Base-by-base conservation (phyloP, 92 coral and sea anemone genomes). In the Heliopora coerulea region DNA sequence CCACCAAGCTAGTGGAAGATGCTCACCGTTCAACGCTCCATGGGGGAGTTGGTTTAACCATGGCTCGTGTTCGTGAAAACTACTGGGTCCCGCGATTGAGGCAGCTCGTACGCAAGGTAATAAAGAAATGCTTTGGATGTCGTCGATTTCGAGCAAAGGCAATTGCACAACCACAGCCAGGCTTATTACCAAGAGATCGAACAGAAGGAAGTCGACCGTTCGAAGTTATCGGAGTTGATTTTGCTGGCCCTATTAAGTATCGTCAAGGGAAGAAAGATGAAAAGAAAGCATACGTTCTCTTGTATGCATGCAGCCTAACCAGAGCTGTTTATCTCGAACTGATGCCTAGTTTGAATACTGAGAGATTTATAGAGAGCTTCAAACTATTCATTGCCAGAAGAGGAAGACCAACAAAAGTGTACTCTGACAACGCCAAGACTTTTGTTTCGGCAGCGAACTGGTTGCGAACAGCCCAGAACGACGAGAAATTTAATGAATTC, bases 241-340 rank as follows among this genome's bases (percentile, higher is more conserved):
- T 67, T 20, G 59, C 74, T 5, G 74, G 74, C 3, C 58, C 74
- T 54, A 41, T 40, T 3, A 30, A 67, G 42, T 67, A 35, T 40
- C 59, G n/a, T n/a, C n/a, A n/a, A n/a, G n/a, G n/a, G n/a, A n/a
- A n/a, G n/a, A n/a, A n/a, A n/a, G n/a, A n/a, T n/a, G n/a, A n/a
- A n/a, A n/a, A n/a, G n/a, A n/a, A n/a, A n/a, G 72, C 42, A n/a
- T n/a, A n/a, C n/a, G n/a, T n/a, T n/a, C n/a, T n/a, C n/a, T n/a
- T n/a, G n/a, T n/a, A n/a, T n/a, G 5, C 12, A 12, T 12, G 12
- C 6, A 5, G 6, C 12, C 12, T 4, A 5, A 37, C 42, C n/a
- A n/a, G 42, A 67, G 59, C 58, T 13, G 40, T 67, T 35, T 54
- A 67, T 39, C 42, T 67, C 18, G 59, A 67, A n/a, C n/a, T n/a